phyloP scores from a whole-genome alignment of 1,140 invertebrate species.

The Telenomus remus region DNA sequence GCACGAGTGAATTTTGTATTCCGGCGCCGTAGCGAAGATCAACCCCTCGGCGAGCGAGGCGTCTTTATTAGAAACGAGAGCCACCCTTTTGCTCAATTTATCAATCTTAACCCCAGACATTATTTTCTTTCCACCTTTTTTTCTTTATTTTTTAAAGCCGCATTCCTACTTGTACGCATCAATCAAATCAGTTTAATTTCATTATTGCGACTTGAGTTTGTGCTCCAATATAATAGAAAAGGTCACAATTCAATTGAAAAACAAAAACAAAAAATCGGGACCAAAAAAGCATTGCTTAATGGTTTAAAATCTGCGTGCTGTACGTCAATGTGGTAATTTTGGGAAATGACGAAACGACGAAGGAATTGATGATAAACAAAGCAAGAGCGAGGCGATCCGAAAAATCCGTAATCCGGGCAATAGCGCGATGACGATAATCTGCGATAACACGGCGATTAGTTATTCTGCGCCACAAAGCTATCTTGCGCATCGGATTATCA shows the following conservation, averaged over 20 bases:
- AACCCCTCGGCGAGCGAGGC: constrained; percentile 72
- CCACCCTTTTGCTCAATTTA: constrained; percentile 68
- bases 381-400: constrained; percentile 44
- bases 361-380: constrained; percentile 39
- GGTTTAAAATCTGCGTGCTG: no score
- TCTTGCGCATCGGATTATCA: constrained; percentile 71
- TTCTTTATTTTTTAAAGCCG: constrained; percentile 60
- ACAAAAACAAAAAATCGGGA: no score
- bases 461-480: constrained; percentile 68
- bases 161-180: constrained; percentile 55
- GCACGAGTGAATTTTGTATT: constrained; percentile 72
- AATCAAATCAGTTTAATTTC: constrained; percentile 50
- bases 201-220: constrained; percentile 12
- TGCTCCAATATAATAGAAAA: background rate
- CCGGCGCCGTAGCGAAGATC: constrained; percentile 69
- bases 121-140: constrained; percentile 52
- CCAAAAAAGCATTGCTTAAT: no score
- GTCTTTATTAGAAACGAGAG: constrained; percentile 75
- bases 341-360: constrained; percentile 8
- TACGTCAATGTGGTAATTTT: no score
- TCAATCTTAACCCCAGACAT: constrained; percentile 65
- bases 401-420: constrained; percentile 71
- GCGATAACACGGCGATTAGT: constrained; percentile 68
- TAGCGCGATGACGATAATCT: constrained; percentile 67
- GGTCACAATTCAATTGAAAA: background rate